Evolutionary conservation across 2,797 vertebrate genomes (phyloP), one percentile per base, ranked within the genome.

Genomic region (Liasis olivaceus): DNA sequence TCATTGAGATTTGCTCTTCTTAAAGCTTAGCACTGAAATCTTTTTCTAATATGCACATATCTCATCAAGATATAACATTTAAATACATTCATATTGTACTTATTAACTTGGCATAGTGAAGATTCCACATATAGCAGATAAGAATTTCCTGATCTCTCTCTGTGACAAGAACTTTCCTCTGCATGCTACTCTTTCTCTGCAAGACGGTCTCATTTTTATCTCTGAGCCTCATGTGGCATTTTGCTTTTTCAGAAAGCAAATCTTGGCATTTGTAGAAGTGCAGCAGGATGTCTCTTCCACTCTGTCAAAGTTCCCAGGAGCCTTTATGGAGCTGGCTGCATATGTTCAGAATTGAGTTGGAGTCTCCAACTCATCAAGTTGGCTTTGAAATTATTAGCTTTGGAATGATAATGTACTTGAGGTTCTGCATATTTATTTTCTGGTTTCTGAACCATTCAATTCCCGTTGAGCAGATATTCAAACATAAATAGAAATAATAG

Each of bases 311-410:
- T 58, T 88, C 92, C 85, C 69, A 47, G 60, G 89, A 81, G 92
- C n/a, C n/a, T 31, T 64, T 20, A 60, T 42, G n/a, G n/a, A 56
- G 31, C 59, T 56, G 20, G n/a, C 59, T 56, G 89, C 92, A 90
- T 93, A 90, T 93, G 89, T 84, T 93, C 59, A 88, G 42, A 90
- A 84, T 47, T 63, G 59, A 88, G 69, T 58, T 90, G 81, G 64
- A 42, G 66, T 58, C 89, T 69, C 59, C 54, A 84, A 47, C 59
- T n/a, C 92, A 84, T 84, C 89, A 47, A 8, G 24, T 84, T 90
- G 84, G 58, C 66, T 92, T 63, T 3, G 2, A 31, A 81, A 88
- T 62, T 87, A 92, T 88, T 88, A 88, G 58, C 66, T 88, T 69
- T 84, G 85, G 85, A 81, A 88, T 84, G 77, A 87, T n/a, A 81